These are phyloP conservation scores for Aythya baeri DNA, from an alignment of 2,113 vertebrate species.

Conservation along the genomic window DNA sequence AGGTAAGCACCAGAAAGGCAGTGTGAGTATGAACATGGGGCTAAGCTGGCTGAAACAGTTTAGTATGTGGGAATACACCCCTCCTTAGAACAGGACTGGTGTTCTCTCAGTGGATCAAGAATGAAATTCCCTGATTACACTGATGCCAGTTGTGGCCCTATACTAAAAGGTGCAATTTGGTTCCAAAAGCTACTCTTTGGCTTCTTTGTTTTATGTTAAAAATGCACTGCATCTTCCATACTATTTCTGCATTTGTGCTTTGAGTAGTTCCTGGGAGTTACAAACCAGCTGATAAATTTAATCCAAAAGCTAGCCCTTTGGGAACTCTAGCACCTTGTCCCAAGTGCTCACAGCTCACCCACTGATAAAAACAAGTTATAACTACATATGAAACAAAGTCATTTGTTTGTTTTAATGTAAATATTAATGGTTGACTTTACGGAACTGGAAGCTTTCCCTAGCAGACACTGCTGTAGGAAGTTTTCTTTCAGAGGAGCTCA, in stretches of 20 bases:
- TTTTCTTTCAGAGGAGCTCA: neutral
- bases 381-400: neutral
- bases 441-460: neutral
- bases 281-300: neutral
- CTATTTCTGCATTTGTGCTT: neutral
- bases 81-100: neutral
- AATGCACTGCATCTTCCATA: neutral
- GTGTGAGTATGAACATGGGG: neutral
- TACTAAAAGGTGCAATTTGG: neutral
- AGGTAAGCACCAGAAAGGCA: conserved; percentile 3
- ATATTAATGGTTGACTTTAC: neutral
- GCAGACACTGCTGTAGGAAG: neutral
- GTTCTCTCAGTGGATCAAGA: neutral
- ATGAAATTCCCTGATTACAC: neutral
- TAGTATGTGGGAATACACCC: neutral
- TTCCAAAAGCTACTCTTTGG: neutral
- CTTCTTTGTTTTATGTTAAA: neutral
- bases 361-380: neutral
- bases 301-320: neutral
- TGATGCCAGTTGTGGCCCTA: neutral
- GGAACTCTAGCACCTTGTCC: neutral
- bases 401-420: neutral
- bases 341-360: neutral
- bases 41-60: neutral
- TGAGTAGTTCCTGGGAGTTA: neutral